Conservation (phyloP, 2,888 invertebrate genomes). For the Plebejus anna region DNA sequence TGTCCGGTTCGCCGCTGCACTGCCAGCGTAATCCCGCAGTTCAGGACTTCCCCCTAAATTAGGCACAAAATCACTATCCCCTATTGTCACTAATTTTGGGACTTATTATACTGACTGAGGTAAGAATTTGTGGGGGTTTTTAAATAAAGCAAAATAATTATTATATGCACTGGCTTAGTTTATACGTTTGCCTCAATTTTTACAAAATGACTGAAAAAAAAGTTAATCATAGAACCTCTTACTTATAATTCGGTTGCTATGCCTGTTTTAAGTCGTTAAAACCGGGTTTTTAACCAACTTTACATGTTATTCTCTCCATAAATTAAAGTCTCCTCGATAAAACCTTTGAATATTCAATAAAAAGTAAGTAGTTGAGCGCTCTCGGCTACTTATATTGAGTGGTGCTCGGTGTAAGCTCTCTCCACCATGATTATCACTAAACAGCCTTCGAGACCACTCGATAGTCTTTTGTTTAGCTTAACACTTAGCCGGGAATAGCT, state of each 20-base stretch:
- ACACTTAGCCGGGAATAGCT: background rate
- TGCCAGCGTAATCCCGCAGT: background rate
- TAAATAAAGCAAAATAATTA: too few species aligned
- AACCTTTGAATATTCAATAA: constrained; percentile 4
- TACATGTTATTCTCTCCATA: background rate
- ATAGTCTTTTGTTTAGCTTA: background rate
- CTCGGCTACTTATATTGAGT: constrained; percentile 3
- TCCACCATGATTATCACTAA: constrained; percentile 11
- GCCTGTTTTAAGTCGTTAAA: background rate
- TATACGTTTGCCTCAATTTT: too few species aligned
- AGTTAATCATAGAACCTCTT: too few species aligned
- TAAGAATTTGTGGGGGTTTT: too few species aligned
- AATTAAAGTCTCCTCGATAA: background rate
- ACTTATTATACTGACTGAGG: too few species aligned
- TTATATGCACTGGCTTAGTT: too few species aligned
- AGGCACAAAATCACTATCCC: too few species aligned
- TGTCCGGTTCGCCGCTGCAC: background rate
- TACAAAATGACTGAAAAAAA: too few species aligned
- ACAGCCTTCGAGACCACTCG: background rate
- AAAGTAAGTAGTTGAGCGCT: background rate
- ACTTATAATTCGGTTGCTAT: too few species aligned
- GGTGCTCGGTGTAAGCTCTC: constrained; percentile 13
- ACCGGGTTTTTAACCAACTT: background rate
- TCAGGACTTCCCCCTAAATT: background rate
- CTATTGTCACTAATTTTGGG: background rate